These are phyloP conservation scores for Isichthys henryi DNA, from an alignment of 2,113 vertebrate species.

Conservation along the genomic window DNA sequence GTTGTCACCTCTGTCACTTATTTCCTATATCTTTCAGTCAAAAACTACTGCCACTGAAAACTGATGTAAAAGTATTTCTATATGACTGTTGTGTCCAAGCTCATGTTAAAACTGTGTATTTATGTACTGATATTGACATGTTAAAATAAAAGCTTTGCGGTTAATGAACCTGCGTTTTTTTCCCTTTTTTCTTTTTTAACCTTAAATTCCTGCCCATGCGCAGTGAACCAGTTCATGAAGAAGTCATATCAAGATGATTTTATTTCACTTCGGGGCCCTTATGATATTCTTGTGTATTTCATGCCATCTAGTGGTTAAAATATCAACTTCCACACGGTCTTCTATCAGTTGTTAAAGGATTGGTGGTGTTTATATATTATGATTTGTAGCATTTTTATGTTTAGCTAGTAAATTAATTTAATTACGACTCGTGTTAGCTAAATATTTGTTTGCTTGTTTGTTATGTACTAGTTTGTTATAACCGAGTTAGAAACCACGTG, in stretches of 20 bases:
- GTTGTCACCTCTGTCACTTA: constrained; percentile 51
- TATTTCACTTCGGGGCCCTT: not conserved
- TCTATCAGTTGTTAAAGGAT: not conserved
- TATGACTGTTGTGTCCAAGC: constrained; percentile 59
- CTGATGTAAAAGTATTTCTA: constrained; percentile 56
- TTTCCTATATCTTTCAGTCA: constrained; percentile 47
- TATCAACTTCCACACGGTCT: not conserved
- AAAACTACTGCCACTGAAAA: constrained; percentile 72
- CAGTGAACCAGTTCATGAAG: not conserved
- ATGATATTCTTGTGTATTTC: constrained; percentile 14
- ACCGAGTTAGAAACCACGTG: not conserved
- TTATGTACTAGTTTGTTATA: not conserved
- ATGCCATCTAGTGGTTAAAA: constrained; percentile 47
- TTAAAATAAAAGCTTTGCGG: constrained; percentile 49
- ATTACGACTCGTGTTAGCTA: not conserved
- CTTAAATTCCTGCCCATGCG: not conserved
- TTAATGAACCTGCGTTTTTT: not conserved
- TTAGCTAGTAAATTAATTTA: not conserved
- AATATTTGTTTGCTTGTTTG: not conserved
- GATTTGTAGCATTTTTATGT: not conserved
- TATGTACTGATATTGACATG: constrained; percentile 57
- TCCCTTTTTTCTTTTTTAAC: constrained; percentile 5
- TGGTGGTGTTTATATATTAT: not conserved
- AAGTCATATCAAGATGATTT: not conserved
- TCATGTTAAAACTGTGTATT: constrained; percentile 62